Percentiles rank a stretch among this genome's conserved stretches.
Evolutionary conservation across 2,113 vertebrate species (phyloP).

Genomic region (Callipepla squamata): DNA sequence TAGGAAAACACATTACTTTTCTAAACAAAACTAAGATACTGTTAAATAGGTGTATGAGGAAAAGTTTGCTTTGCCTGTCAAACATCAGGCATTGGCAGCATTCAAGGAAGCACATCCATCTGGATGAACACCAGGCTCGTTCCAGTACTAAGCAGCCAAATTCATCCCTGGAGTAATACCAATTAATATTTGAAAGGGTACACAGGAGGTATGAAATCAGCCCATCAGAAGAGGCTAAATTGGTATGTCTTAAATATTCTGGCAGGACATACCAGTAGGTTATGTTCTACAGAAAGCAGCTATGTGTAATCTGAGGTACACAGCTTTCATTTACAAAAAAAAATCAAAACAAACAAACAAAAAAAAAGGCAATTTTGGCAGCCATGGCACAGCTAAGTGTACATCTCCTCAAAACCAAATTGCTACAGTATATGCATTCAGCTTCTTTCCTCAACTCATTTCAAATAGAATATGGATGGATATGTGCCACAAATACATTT

Average conservation of each 20-base stretch:
- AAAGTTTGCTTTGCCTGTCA: slow-evolving; percentile 25
- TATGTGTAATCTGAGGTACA: not conserved
- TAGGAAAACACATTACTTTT: not conserved
- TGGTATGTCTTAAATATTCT: not conserved
- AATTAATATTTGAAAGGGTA: not conserved
- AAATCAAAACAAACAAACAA: not conserved
- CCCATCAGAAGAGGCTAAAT: not conserved
- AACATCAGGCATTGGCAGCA: not conserved
- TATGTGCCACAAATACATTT: not conserved
- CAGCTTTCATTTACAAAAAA: not conserved
- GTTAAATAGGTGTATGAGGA: not conserved
- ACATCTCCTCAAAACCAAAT: not conserved
- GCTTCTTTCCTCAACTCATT: not conserved
- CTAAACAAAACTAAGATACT: not conserved
- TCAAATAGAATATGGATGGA: not conserved
- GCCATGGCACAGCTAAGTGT: not conserved
- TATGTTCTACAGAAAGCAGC: not conserved
- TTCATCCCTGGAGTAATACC: not conserved
- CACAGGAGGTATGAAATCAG: not conserved
- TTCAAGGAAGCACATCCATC: not conserved
- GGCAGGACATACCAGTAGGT: not conserved
- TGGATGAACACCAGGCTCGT: not conserved
- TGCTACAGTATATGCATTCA: not conserved
- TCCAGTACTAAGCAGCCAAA: not conserved
- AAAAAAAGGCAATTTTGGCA: not conserved